Conservation (phyloP, 2,113 vertebrate species). For the Centropus unirufus region DNA sequence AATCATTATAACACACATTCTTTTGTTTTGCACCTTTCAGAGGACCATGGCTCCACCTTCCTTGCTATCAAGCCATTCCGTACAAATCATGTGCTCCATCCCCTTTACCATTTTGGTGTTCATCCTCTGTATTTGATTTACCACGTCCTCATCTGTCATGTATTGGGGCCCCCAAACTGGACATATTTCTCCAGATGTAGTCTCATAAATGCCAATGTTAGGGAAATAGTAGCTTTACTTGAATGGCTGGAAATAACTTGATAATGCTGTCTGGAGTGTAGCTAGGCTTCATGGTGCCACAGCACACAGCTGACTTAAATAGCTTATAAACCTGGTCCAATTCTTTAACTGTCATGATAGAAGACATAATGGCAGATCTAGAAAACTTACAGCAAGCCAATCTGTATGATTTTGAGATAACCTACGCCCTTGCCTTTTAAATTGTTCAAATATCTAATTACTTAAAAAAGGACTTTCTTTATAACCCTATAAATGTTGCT, state of each 20-base stretch:
- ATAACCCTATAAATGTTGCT: not conserved
- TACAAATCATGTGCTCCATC: not conserved
- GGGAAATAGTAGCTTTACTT: not conserved
- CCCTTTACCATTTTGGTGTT: not conserved
- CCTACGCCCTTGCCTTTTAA: not conserved
- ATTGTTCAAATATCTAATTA: not conserved
- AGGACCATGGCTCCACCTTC: not conserved
- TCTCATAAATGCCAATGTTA: not conserved
- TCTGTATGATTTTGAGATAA: not conserved
- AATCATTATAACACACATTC: not conserved
- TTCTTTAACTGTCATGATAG: not conserved
- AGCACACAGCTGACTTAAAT: not conserved
- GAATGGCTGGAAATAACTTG: not conserved
- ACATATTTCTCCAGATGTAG: not conserved
- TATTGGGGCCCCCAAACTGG: fast-evolving
- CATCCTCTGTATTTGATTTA: not conserved
- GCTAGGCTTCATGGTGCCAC: not conserved
- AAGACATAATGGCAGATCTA: not conserved
- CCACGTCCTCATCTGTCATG: not conserved
- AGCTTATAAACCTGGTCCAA: not conserved
- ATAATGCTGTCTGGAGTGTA: not conserved
- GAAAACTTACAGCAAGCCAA: not conserved
- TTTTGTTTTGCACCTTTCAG: not conserved
- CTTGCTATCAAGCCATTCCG: not conserved
- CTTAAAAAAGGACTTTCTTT: not conserved